Evolutionary conservation across 2,113 vertebrate genomes (phyloP).

Genomic region (Pyxicephalus adspersus): DNA sequence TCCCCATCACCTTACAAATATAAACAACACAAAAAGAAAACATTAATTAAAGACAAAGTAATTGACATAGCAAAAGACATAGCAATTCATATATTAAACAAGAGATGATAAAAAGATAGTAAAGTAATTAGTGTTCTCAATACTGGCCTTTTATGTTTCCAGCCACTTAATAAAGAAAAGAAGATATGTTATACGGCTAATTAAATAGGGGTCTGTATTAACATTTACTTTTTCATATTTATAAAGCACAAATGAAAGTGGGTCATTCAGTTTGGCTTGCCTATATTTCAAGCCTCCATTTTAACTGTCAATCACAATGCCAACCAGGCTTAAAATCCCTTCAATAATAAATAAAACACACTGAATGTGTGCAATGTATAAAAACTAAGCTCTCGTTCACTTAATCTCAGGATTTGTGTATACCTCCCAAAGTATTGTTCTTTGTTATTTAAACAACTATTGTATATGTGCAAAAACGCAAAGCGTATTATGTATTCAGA

Average conservation of each 20-base stretch:
- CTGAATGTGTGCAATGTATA: conserved; percentile 56
- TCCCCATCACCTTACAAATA: too few relatives aligned
- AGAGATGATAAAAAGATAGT: conserved; percentile 25
- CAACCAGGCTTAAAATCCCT: conserved; percentile 60
- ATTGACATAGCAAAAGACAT: conserved; percentile 16
- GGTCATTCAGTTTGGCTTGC: conserved; percentile 67
- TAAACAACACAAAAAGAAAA: too few relatives aligned
- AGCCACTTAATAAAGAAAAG: conserved; percentile 33
- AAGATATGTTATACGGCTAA: conserved; percentile 26
- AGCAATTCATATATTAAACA: conserved; percentile 16
- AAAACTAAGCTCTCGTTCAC: conserved; percentile 61
- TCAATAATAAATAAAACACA: conserved; percentile 60
- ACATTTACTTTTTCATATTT: conserved; percentile 20
- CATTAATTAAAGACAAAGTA: background rate
- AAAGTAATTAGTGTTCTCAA: conserved; percentile 43
- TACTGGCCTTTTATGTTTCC: conserved; percentile 25
- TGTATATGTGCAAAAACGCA: conserved; percentile 51
- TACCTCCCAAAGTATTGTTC: conserved; percentile 56
- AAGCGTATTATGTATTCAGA: conserved; percentile 37
- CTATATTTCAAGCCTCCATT: conserved; percentile 64
- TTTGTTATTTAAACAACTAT: conserved; percentile 59
- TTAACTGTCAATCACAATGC: conserved; percentile 69
- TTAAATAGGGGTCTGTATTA: conserved; percentile 11
- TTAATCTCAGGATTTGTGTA: conserved; percentile 62
- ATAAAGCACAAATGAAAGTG: conserved; percentile 61